A percentile compares a stretch with the other conserved stretches of the same genome.
These are phyloP conservation scores for Didymodactylos carnosus DNA, from an alignment of 2,888 invertebrate species.

Conservation along the genomic window DNA sequence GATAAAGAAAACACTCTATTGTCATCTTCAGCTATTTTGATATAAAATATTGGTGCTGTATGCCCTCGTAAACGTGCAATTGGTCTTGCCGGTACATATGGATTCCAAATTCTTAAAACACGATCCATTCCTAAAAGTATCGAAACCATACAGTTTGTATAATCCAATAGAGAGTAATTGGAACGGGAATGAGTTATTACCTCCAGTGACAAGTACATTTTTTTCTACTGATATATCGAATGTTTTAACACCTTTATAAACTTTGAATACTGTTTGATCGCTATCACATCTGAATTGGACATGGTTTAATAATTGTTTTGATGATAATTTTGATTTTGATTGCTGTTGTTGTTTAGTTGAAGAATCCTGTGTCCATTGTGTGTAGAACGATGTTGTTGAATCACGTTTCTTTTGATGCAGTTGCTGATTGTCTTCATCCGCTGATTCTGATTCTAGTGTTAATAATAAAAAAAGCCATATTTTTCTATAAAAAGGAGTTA, in stretches of 20 bases:
- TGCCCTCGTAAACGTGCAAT: slow-evolving; percentile 33
- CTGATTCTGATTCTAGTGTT: no score
- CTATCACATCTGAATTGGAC: slow-evolving; percentile 22
- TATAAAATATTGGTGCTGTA: slow-evolving; percentile 31
- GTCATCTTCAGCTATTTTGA: slow-evolving; percentile 32
- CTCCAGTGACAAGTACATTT: slow-evolving; percentile 34
- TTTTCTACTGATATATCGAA: slow-evolving; percentile 33
- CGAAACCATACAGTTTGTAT: no score
- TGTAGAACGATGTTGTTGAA: background rate
- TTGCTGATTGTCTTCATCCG: no score
- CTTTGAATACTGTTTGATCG: slow-evolving; percentile 31
- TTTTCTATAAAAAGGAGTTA: no score
- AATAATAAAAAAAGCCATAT: no score
- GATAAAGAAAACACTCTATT: slow-evolving; percentile 33
- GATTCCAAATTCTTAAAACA: slow-evolving; percentile 34
- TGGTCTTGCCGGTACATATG: slow-evolving; percentile 32
- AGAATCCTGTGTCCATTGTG: background rate
- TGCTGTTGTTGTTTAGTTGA: background rate
- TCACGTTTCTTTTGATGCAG: background rate
- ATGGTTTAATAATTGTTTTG: background rate
- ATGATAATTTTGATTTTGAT: background rate
- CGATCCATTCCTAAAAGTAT: slow-evolving; percentile 29
- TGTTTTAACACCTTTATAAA: slow-evolving; percentile 35
- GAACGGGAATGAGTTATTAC: slow-evolving; percentile 18
- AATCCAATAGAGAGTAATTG: no score